phyloP scores from a whole-genome alignment of 2,888 invertebrate species.

The Volucella zonaria region DNA sequence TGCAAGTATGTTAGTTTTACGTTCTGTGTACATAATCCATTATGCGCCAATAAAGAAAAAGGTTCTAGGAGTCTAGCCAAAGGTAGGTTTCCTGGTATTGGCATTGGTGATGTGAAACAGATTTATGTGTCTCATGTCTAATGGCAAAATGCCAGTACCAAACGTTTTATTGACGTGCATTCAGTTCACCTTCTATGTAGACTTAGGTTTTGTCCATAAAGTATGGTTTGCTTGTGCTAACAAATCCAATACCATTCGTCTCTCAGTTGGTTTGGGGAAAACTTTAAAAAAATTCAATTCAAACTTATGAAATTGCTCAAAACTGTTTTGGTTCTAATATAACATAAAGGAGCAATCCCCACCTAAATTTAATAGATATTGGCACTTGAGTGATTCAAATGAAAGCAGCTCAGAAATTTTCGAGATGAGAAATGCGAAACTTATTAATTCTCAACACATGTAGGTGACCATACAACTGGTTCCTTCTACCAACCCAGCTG shows the following conservation, averaged over 20 bases:
- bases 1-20: conserved; percentile 15
- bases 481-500: too few relatives aligned
- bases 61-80: conserved; percentile 60
- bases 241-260: not conserved
- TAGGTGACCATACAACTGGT: too few relatives aligned
- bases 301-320: too few relatives aligned
- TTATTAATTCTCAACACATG: too few relatives aligned
- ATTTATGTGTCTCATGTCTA: conserved; percentile 62
- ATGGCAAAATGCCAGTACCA: conserved; percentile 52
- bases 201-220: not conserved
- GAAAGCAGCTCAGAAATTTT: too few relatives aligned
- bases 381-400: too few relatives aligned
- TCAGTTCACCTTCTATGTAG: conserved; percentile 15
- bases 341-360: too few relatives aligned
- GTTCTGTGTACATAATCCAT: conserved; percentile 43
- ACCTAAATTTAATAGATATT: too few relatives aligned
- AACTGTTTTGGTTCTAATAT: too few relatives aligned
- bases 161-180: conserved; percentile 18
- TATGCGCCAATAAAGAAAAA: conserved; percentile 40
- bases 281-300: too few relatives aligned
- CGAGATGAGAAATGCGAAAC: too few relatives aligned
- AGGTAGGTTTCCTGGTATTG: conserved; percentile 50
- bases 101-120: conserved; percentile 63
- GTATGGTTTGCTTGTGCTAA: not conserved
- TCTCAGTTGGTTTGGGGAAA: too few relatives aligned